Conservation (phyloP, 2,113 vertebrate genomes). For the Xenus cinereus region DNA sequence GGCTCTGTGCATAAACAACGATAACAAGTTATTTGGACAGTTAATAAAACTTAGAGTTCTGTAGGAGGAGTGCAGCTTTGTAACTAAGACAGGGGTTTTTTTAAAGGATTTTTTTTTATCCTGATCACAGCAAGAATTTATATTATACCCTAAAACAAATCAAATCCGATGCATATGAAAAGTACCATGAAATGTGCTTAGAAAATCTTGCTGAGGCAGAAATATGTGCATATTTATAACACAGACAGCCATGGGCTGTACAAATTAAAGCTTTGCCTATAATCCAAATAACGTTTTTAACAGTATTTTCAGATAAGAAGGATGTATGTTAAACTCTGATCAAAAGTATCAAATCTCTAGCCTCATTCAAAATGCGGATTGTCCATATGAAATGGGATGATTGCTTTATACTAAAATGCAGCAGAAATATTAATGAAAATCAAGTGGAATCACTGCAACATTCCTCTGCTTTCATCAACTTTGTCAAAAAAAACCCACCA, state of each 20-base stretch:
- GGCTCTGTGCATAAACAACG: constrained; percentile 27
- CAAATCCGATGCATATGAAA: constrained; percentile 56
- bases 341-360: constrained; percentile 57
- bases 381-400: constrained; percentile 45
- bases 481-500: background rate
- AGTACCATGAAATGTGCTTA: constrained; percentile 63
- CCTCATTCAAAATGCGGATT: constrained; percentile 39
- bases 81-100: constrained; percentile 12
- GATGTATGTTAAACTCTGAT: constrained; percentile 58
- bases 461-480: constrained; percentile 14
- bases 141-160: constrained; percentile 74
- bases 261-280: constrained; percentile 71
- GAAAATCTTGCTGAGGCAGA: constrained; percentile 47
- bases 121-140: constrained; percentile 58
- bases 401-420: constrained; percentile 24
- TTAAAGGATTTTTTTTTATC: constrained; percentile 46
- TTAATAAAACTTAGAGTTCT: constrained; percentile 65
- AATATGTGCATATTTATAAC: constrained; percentile 72
- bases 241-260: constrained; percentile 51
- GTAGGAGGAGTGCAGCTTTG: background rate
- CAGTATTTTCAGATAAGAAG: constrained; percentile 68
- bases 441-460: background rate
- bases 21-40: constrained; percentile 66
- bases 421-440: constrained; percentile 58
- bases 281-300: constrained; percentile 71